These are phyloP conservation scores for Bombus cullumanus DNA, from an alignment of 1,140 invertebrate species.

Conservation along the genomic window DNA sequence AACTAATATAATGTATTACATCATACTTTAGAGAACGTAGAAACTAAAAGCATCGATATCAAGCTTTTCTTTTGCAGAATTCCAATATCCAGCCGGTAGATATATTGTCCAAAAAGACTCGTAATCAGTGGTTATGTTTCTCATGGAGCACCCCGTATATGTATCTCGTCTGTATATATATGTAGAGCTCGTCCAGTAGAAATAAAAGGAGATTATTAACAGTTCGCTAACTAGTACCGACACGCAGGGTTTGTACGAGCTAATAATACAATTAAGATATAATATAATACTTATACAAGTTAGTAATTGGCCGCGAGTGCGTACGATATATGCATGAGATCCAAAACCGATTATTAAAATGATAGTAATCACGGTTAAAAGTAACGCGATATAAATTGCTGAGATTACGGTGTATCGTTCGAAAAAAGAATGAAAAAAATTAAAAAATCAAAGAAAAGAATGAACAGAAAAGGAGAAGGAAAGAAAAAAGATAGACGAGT, in stretches of 20 bases:
- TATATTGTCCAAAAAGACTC: too few relatives aligned
- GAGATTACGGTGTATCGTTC: slow-evolving; percentile 10
- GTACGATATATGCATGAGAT: neutral
- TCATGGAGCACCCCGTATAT: neutral
- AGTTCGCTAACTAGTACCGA: slow-evolving; percentile 9
- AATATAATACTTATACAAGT: slow-evolving; percentile 7
- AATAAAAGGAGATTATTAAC: slow-evolving; percentile 24
- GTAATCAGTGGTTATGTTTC: neutral
- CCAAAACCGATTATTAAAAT: slow-evolving; percentile 34
- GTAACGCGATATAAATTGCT: slow-evolving; percentile 30
- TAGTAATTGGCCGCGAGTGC: slow-evolving; percentile 23
- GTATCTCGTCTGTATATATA: too few relatives aligned
- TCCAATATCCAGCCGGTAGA: neutral
- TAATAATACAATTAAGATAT: slow-evolving; percentile 42
- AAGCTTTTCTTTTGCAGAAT: neutral
- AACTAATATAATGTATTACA: neutral
- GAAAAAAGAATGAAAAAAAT: neutral
- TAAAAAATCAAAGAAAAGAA: too few relatives aligned
- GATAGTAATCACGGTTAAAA: slow-evolving; percentile 14
- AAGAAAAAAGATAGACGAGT: neutral
- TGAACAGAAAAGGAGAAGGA: too few relatives aligned
- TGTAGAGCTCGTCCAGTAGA: neutral
- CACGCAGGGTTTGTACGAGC: neutral
- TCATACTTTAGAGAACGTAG: neutral
- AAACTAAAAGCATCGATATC: too few relatives aligned